Base-by-base conservation (phyloP, 2,888 invertebrate genomes). In the Drosophila aldrichi region DNA sequence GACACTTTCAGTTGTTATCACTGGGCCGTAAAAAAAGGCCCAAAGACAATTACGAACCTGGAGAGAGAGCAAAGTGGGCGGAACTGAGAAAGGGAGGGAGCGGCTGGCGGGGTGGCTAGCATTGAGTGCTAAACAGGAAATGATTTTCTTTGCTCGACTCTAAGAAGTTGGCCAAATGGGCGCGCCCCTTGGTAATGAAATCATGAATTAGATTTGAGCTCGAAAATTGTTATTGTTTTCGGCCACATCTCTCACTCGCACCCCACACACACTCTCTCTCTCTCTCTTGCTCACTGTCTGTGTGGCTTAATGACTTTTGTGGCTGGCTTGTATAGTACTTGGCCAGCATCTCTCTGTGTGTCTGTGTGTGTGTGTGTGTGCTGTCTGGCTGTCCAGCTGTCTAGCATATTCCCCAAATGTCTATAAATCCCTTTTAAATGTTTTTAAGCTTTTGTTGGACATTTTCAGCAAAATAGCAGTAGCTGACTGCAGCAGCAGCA, bases 401-500 rank as follows among this genome's bases (percentile, higher is more conserved):
- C 83, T 71, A 74, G 81, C 86, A 86, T 86, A 87, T 87, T 87
- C 86, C 86, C 86, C 86, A 87, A 87, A 88, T 88, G 88, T 87
- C 86, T 87, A 87, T 87, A 87, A 87, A 87, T 87, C 86, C 86
- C 88, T 87, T 85, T 87, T 87, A 87, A 87, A 87, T 87, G 86
- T 87, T 87, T 85, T 87, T 88, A 87, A 87, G 86, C 88, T 88
- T 87, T 87, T 87, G 88, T 87, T 88, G 86, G 86, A 87, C 88
- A 88, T 86, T 86, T 85, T 77, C 82, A 81, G 81, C 70, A 82
- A 76, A 77, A 67, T 49, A 73, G 64, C 51, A 55, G 68, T 69
- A 62, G 70, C 59, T 58, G 59, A 51, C 59, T 60, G 52, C 54
- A 58, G 52, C 65, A 52, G 71, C 36, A 62, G 51, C 25, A 25